Percentiles rank a stretch among this genome's conserved stretches.
These are phyloP conservation scores for Rhyacichthys aspro DNA, from an alignment of 2,797 vertebrate genomes.

Conservation along the genomic window DNA sequence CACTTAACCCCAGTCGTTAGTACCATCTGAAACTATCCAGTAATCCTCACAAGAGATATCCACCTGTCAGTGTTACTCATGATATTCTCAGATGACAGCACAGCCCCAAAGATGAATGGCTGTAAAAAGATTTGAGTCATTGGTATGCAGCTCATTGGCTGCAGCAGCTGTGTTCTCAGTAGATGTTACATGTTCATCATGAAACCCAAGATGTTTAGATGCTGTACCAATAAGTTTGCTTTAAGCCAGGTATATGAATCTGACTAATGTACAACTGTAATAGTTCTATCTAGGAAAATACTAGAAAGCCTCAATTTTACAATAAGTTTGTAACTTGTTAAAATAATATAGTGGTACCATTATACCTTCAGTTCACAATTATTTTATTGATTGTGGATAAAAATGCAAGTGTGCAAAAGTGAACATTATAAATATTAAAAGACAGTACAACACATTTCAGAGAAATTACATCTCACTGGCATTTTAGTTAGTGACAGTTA, in stretches of 20 bases:
- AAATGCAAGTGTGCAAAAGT: too few relatives aligned
- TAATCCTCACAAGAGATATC: background rate
- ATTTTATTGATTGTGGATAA: too few relatives aligned
- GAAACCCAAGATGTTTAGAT: background rate
- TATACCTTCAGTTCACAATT: too few relatives aligned
- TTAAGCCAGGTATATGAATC: background rate
- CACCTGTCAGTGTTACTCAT: background rate
- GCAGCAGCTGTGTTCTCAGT: background rate
- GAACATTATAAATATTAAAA: too few relatives aligned
- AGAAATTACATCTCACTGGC: too few relatives aligned
- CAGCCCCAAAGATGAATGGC: constrained; percentile 1
- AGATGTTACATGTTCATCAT: background rate
- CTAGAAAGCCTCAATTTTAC: too few relatives aligned
- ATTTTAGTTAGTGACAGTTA: too few relatives aligned
- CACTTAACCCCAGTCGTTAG: background rate
- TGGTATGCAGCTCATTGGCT: background rate
- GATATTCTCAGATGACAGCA: constrained; percentile 6
- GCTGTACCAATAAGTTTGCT: background rate
- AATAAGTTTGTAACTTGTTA: too few relatives aligned
- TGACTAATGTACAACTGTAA: too few relatives aligned
- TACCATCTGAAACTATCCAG: background rate
- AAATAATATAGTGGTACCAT: too few relatives aligned
- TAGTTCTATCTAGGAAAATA: too few relatives aligned
- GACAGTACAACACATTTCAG: too few relatives aligned
- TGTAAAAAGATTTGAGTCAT: background rate